These are phyloP conservation scores for Metalampra italica DNA, from an alignment of 2,888 invertebrate species.

Conservation along the genomic window DNA sequence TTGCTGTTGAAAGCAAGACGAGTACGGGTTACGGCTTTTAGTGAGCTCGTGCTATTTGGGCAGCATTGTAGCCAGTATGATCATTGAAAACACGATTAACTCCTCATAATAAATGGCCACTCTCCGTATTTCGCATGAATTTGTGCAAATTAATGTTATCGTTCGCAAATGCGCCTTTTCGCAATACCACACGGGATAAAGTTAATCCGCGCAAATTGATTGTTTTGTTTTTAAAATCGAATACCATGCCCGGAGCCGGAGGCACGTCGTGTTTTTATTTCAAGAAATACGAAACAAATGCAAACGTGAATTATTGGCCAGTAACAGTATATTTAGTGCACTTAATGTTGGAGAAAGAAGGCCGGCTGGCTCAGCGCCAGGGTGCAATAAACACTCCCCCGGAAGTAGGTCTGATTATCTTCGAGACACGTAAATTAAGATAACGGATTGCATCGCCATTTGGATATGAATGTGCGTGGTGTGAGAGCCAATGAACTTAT, in stretches of 20 bases:
- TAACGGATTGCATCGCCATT: slow-evolving; percentile 15
- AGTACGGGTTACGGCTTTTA: too few species aligned
- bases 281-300: slow-evolving; percentile 36
- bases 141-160: not conserved
- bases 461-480: too few species aligned
- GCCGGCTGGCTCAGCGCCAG: slow-evolving; percentile 63
- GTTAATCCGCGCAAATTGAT: slow-evolving; percentile 29
- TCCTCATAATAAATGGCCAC: too few species aligned
- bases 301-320: slow-evolving; percentile 38
- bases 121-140: too few species aligned
- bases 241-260: slow-evolving; percentile 19
- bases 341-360: slow-evolving; percentile 43
- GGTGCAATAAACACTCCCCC: slow-evolving; percentile 46
- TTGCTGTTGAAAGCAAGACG: too few species aligned
- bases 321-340: slow-evolving; percentile 48
- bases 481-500: too few species aligned
- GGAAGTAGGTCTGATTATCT: slow-evolving; percentile 49
- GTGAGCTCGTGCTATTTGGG: too few species aligned
- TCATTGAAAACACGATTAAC: too few species aligned
- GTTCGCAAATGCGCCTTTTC: slow-evolving; percentile 1
- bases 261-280: slow-evolving; percentile 33
- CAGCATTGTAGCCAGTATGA: too few species aligned
- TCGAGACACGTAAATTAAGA: slow-evolving; percentile 32
- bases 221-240: slow-evolving; percentile 33
- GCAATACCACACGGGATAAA: not conserved